Evolutionary conservation across 2,888 invertebrate species (phyloP).

Genomic region (Isotomurus palustris): DNA sequence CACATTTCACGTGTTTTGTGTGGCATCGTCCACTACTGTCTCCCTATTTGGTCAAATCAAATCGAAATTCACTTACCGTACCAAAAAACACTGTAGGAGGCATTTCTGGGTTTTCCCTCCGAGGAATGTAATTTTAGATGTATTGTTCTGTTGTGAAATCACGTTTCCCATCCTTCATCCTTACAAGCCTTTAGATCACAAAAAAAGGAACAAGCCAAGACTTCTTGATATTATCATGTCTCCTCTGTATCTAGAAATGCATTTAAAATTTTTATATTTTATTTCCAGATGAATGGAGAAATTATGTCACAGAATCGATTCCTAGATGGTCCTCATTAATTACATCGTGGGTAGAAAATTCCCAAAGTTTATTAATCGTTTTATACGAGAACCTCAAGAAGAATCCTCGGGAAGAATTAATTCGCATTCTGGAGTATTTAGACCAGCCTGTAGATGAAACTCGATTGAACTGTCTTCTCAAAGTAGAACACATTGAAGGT

Average conservation of each 20-base stretch:
- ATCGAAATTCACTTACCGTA: no score
- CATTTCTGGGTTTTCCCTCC: constrained; percentile 21
- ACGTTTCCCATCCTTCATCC: constrained; percentile 7
- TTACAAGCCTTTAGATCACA: no score
- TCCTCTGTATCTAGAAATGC: no score
- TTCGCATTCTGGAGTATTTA: constrained; percentile 46
- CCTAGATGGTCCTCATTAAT: constrained; percentile 40
- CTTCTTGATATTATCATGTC: no score
- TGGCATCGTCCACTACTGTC: no score
- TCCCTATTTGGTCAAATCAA: no score
- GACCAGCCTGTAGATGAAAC: constrained; percentile 44
- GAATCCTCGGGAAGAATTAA: constrained; percentile 45
- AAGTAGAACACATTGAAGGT: constrained; percentile 46
- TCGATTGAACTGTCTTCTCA: constrained; percentile 47
- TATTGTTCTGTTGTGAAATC: constrained; percentile 16
- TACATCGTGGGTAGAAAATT: constrained; percentile 43
- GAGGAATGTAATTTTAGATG: constrained; percentile 26
- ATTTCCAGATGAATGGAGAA: constrained; percentile 35
- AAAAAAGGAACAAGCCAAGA: no score
- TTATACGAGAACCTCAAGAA: constrained; percentile 48
- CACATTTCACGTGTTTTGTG: no score
- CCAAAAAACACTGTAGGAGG: constrained; percentile 1
- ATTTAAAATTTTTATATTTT: no score
- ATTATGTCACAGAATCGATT: constrained; percentile 30
- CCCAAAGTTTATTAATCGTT: constrained; percentile 46